phyloP scores from a whole-genome alignment of 1,140 invertebrate species.

The Planococcus citri region DNA sequence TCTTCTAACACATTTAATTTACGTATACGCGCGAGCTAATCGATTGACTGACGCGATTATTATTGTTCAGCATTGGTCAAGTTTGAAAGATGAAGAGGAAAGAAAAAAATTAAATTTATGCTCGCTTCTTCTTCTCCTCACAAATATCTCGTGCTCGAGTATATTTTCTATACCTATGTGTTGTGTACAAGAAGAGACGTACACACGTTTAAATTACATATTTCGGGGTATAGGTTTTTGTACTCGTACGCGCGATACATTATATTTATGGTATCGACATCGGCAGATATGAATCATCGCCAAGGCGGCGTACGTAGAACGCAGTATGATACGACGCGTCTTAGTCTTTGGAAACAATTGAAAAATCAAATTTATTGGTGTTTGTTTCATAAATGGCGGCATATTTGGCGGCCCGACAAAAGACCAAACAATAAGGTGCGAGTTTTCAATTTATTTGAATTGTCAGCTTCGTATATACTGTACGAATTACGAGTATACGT shows the following conservation, averaged over 20 bases:
- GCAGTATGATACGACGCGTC: not conserved
- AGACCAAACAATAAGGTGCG: not conserved
- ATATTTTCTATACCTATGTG: too few relatives aligned
- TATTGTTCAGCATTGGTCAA: too few relatives aligned
- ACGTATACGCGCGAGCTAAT: too few relatives aligned
- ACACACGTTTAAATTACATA: not conserved
- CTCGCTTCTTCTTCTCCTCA: not conserved
- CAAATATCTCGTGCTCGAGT: too few relatives aligned
- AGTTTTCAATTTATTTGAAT: constrained; percentile 12
- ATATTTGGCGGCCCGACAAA: constrained; percentile 9
- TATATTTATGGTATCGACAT: too few relatives aligned
- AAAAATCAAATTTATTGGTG: constrained; percentile 13
- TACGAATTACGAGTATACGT: too few relatives aligned
- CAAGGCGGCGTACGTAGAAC: not conserved
- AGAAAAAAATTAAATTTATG: not conserved
- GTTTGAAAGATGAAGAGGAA: too few relatives aligned
- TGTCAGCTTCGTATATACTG: not conserved
- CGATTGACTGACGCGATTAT: too few relatives aligned
- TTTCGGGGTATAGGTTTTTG: not conserved
- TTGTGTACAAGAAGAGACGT: too few relatives aligned
- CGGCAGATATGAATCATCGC: not conserved
- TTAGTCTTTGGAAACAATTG: not conserved
- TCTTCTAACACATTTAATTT: too few relatives aligned
- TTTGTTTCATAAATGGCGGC: constrained; percentile 4
- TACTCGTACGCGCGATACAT: not conserved